phyloP scores from a whole-genome alignment of 2,113 vertebrate species.

The Calyptommatus sinebrachiatus region DNA sequence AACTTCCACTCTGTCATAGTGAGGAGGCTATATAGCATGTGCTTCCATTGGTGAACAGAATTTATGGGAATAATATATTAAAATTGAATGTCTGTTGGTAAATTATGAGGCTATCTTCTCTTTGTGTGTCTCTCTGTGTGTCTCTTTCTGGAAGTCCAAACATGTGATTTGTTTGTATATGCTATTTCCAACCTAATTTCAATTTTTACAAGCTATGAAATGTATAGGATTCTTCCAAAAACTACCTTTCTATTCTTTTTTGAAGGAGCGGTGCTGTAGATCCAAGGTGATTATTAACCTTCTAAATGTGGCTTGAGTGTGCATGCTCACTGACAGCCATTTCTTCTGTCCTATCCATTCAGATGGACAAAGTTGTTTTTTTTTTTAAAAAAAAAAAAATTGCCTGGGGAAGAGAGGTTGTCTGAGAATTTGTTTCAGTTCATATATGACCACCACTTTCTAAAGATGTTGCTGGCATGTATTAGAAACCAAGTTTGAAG shows the following conservation, averaged over 20 bases:
- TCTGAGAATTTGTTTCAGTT: slow-evolving; percentile 15
- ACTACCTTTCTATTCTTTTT: slow-evolving; percentile 32
- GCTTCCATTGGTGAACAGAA: slow-evolving; percentile 1
- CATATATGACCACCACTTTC: slow-evolving; percentile 16
- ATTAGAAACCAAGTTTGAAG: slow-evolving; percentile 25
- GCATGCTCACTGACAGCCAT: slow-evolving; percentile 4
- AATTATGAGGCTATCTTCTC: neutral
- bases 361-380: slow-evolving; percentile 13
- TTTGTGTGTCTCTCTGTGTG: neutral
- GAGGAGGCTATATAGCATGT: neutral
- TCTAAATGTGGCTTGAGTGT: slow-evolving; percentile 19
- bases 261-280: slow-evolving; percentile 32
- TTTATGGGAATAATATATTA: neutral
- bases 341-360: slow-evolving; percentile 11
- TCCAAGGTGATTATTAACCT: slow-evolving; percentile 31
- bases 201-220: slow-evolving; percentile 15
- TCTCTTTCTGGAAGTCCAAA: neutral
- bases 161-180: neutral
- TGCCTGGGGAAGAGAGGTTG: slow-evolving; percentile 10
- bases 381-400: too few species aligned
- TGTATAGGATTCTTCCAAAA: slow-evolving; percentile 11
- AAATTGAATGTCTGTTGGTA: neutral
- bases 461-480: slow-evolving; percentile 2
- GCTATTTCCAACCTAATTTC: slow-evolving; percentile 8
- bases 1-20: neutral